phyloP scores from a whole-genome alignment of 2,797 vertebrate species.

The Percopsis omiscomaycus region DNA sequence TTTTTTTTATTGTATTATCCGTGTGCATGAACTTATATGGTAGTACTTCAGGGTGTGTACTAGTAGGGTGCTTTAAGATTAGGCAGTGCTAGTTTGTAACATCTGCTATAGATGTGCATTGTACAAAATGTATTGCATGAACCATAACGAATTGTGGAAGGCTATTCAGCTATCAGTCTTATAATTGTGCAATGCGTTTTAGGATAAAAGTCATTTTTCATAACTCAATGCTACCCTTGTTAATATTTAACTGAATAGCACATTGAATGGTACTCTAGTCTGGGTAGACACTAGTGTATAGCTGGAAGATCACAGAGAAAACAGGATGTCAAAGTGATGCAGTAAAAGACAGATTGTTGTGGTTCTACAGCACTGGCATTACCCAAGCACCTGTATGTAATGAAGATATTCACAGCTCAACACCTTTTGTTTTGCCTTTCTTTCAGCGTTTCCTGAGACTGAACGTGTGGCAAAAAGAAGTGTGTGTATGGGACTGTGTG shows the following conservation, averaged over 20 bases:
- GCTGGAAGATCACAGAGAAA: slow-evolving; percentile 22
- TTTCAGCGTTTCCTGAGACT: slow-evolving; percentile 60
- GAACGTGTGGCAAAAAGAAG: slow-evolving; percentile 13
- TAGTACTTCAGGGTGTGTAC: no score
- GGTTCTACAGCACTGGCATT: slow-evolving; percentile 33
- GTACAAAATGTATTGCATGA: no score
- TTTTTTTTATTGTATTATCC: no score
- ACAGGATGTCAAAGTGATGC: slow-evolving; percentile 17
- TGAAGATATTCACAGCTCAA: slow-evolving; percentile 39
- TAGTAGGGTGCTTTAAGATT: background rate
- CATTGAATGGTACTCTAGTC: no score
- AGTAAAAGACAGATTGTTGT: slow-evolving; percentile 42
- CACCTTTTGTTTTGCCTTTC: slow-evolving; percentile 50
- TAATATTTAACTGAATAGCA: no score
- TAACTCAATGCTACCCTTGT: no score
- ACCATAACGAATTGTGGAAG: no score
- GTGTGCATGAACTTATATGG: no score
- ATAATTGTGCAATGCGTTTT: no score
- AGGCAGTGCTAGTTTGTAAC: background rate
- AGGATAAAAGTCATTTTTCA: no score
- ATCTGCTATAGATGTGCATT: background rate
- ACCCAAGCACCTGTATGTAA: slow-evolving; percentile 51
- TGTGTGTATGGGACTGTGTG: slow-evolving; percentile 23
- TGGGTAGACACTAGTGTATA: slow-evolving; percentile 4
- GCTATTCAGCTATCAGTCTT: no score